These are phyloP conservation scores for Stenodema calcarata DNA, from an alignment of 2,888 invertebrate genomes.

Conservation along the genomic window DNA sequence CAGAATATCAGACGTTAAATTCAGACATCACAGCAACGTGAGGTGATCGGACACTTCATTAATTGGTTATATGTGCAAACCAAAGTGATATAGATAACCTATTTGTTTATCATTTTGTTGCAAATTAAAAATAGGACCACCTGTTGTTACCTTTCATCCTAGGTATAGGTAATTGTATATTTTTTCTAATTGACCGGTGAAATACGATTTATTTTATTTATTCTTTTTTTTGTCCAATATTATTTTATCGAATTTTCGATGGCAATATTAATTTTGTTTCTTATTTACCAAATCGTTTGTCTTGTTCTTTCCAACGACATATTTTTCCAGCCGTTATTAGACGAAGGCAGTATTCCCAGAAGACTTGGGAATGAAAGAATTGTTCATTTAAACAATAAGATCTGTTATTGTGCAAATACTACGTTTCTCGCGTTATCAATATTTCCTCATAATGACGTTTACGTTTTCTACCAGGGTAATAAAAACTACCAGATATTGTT, in stretches of 20 bases:
- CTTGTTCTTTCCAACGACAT: not conserved
- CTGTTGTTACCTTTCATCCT: not conserved
- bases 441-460: no score
- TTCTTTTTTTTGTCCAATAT: not conserved
- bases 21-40: constrained; percentile 54
- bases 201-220: not conserved
- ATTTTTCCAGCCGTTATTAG: not conserved
- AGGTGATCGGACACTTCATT: constrained; percentile 42
- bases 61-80: not conserved
- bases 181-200: not conserved
- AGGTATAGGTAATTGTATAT: not conserved
- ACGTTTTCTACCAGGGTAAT: no score
- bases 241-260: no score
- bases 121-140: not conserved
- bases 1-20: constrained; percentile 47
- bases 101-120: no score
- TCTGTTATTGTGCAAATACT: no score
- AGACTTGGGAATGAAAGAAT: not conserved
- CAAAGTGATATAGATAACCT: no score
- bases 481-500: no score
- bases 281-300: not conserved
- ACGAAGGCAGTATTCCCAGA: not conserved
- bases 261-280: not conserved
- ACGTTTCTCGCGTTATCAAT: no score
- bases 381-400: no score